Conservation (phyloP, 2,797 vertebrate genomes). For the Darevskia mixta region DNA sequence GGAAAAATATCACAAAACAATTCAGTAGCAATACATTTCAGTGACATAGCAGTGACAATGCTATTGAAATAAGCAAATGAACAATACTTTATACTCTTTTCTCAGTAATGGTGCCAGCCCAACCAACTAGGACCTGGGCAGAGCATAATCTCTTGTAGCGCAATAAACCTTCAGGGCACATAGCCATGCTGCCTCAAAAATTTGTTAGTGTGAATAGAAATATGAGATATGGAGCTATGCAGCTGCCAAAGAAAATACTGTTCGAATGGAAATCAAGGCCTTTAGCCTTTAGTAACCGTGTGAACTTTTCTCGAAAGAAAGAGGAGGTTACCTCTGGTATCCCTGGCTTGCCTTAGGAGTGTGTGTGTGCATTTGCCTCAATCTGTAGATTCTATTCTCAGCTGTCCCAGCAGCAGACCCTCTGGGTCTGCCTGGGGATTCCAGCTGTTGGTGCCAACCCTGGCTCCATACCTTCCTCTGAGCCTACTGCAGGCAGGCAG, state of each 20-base stretch:
- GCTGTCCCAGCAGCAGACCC: too few relatives aligned
- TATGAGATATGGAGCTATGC: conserved; percentile 6
- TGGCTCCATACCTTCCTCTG: not conserved
- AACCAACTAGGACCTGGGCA: not conserved
- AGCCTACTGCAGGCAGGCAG: not conserved
- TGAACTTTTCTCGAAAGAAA: not conserved
- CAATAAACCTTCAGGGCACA: not conserved
- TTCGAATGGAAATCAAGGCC: not conserved
- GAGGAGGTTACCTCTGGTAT: too few relatives aligned
- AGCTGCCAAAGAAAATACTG: not conserved
- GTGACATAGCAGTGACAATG: not conserved
- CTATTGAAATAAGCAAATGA: not conserved
- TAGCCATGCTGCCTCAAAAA: not conserved
- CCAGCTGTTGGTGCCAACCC: not conserved
- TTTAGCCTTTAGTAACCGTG: too few relatives aligned
- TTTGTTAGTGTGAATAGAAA: not conserved
- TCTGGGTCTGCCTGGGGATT: not conserved
- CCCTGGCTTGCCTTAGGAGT: not conserved
- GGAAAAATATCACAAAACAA: not conserved
- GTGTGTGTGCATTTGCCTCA: not conserved
- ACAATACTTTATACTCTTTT: not conserved
- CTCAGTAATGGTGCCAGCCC: not conserved
- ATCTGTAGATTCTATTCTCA: not conserved
- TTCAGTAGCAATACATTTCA: not conserved
- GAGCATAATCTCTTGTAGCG: not conserved